Evolutionary conservation across 2,888 invertebrate genomes (phyloP), one percentile per base, ranked within the genome.

Genomic region (Orthosia cruda): DNA sequence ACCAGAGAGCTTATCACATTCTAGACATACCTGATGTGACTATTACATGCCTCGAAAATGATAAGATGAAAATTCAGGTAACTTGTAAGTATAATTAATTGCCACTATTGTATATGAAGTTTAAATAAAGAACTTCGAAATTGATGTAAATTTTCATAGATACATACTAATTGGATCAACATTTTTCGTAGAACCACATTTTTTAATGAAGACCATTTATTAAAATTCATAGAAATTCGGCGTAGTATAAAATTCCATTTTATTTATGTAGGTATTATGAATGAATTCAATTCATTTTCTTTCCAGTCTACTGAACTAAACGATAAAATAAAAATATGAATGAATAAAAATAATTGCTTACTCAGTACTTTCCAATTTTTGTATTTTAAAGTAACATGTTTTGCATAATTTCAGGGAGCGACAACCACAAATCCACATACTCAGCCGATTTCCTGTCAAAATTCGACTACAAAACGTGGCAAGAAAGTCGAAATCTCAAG

Each of bases 1-100:
- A 96, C 78, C 98, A 98, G 92, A 97, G 97, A 85, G 97, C 96
- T 68, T 93, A 94, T 49, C 97, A 97, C 90, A 92, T 98, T 62
- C 85, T 97, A 57, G 96, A 97, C 32, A 94, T 97, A 62, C 97
- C 97, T 0, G 94, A 97, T 73, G 93, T 97, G 0, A 90, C 87
- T 50, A 95, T 97, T 0, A 61, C 86, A 11, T 80, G 88, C 0
- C 89, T 95, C 2, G 75, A 81, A 16, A 91, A 95, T 66, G 87
- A 92, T 23, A 92, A 93, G 3, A 87, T 91, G 9, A 88, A 92
- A 32, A 87, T 97, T 32, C 78, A 79, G 13, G 91, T 98, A 4
- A 93, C 87, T 83, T 98, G 98, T 97, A 92, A 97, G 97, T 96
- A 80, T 40, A 40, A 40, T 40, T 9, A 40, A 4, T 7, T 40